Base-by-base conservation (phyloP, 2,888 invertebrate genomes). In the Polymixis lichenea region DNA sequence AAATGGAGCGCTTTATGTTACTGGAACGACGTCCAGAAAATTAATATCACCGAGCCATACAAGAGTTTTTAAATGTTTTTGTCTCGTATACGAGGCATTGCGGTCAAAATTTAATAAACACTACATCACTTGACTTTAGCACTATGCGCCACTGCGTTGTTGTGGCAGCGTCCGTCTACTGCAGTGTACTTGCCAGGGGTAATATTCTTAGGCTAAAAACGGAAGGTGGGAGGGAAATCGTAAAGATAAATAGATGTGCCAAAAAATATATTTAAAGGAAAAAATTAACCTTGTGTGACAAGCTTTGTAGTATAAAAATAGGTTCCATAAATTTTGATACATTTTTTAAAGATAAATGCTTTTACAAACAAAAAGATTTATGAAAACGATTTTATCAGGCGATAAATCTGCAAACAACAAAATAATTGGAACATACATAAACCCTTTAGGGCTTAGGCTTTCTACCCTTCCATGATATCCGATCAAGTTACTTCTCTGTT, bases 91-190 rank as follows among this genome's bases (percentile, higher is more conserved):
- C 74, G 60, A 75, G 56, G 71, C 77, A 76, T 69, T 83, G 86
- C 86, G 78, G 83, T 79, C 83, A 71, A 83, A 81, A 87, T 86
- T 75, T 79, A 87, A 87, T 87, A 81, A 86, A 86, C 81, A 77
- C 75, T 83, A 78, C 60, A 85, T 86, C 76, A 87, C 74, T 65
- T 53, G 74, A 79, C 72, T 79, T 73, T 77, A 72, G 69, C 56
- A 71, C 67, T 76, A 81, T 85, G 80, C 86, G 67, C 66, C 55
- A 78, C 78, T 78, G 82, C 77, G 68, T n/a, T 60, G 65, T 73
- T 58, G 25, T 61, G 70, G 38, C 61, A 15, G 77, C 72, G 80
- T 65, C 25, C n/a, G 74, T 28, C 72, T 28, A 74, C 72, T 72
- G 77, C 73, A 77, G 69, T 71, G 28, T 25, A 62, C 73, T 77